Conservation (phyloP, 2,888 invertebrate species). For the Drosophila falleni region DNA sequence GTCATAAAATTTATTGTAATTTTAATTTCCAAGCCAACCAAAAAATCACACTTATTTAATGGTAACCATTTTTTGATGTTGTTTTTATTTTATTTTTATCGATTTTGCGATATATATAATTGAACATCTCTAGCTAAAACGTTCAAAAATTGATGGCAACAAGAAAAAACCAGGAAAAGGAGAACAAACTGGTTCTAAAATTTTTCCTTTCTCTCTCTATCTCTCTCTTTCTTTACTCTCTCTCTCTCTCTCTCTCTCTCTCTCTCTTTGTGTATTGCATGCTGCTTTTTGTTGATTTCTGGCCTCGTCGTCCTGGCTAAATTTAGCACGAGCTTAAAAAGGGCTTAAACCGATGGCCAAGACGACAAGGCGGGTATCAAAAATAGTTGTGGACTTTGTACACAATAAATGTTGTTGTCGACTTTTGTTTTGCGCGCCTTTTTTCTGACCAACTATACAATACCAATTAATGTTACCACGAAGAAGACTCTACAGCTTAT, state of each 20-base stretch:
- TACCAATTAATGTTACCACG: neutral
- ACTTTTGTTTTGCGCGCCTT: conserved; percentile 47
- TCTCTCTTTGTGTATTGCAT: neutral
- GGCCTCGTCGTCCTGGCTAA: conserved; percentile 50
- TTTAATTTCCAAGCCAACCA: too few relatives aligned
- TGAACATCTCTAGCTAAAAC: conserved; percentile 7
- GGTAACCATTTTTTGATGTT: too few relatives aligned
- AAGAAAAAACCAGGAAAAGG: conserved; percentile 61
- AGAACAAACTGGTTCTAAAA: conserved; percentile 58
- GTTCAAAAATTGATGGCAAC: conserved; percentile 29
- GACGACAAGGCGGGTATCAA: conserved; percentile 37
- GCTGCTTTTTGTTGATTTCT: conserved; percentile 13
- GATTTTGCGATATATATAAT: neutral
- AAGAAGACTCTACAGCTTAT: neutral
- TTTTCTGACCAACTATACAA: conserved; percentile 12
- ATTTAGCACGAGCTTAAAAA: conserved; percentile 67
- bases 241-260: neutral
- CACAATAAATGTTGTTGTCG: conserved; percentile 17
- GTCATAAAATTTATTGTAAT: too few relatives aligned
- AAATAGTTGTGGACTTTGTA: conserved; percentile 63
- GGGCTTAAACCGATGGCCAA: conserved; percentile 36
- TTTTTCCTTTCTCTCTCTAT: neutral
- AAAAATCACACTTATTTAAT: too few relatives aligned
- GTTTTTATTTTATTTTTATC: too few relatives aligned
- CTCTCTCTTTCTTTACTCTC: neutral